Conservation (phyloP, 30 jellyfish, hydroid and myxozoan species). For the Catostylus mosaicus region DNA sequence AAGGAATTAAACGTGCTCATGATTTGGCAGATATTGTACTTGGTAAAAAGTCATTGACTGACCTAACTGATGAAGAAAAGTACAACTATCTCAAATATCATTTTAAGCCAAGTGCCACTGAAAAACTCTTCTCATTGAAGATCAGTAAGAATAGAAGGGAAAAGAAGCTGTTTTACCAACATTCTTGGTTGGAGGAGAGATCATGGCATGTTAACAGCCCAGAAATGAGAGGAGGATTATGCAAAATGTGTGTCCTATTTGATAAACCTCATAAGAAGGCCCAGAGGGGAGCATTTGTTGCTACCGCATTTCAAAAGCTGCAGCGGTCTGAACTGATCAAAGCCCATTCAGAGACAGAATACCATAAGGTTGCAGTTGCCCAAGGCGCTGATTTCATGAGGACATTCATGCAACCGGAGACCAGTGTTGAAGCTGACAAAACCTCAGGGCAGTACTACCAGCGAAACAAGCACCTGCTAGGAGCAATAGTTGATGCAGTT, state of each 20-base stretch:
- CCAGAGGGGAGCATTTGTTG: conserved; percentile 25
- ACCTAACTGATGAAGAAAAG: neutral
- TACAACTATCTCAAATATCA: conserved; percentile 20
- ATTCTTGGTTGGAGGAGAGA: conserved; percentile 26
- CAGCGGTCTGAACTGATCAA: conserved; percentile 33
- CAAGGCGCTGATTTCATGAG: conserved; percentile 49
- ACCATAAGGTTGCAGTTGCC: conserved; percentile 57
- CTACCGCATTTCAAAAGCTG: conserved; percentile 22
- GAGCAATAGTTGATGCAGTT: conserved; percentile 53
- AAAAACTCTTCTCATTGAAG: conserved; percentile 27
- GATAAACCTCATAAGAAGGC: conserved; percentile 31
- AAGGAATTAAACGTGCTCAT: conserved; percentile 30
- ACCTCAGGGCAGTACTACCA: conserved; percentile 44
- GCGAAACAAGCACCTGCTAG: conserved; percentile 47
- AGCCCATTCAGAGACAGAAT: conserved; percentile 48
- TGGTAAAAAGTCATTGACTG: conserved; percentile 25
- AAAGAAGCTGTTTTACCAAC: conserved; percentile 23
- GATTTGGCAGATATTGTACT: conserved; percentile 34
- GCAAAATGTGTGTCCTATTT: conserved; percentile 39
- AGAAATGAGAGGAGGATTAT: conserved; percentile 25
- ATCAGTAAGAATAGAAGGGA: conserved; percentile 19
- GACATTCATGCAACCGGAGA: conserved; percentile 33
- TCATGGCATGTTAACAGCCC: conserved; percentile 51
- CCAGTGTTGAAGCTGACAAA: conserved; percentile 47
- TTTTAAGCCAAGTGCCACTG: conserved; percentile 39